phyloP scores from a whole-genome alignment of 2,113 vertebrate species.

The Microcebus jonahi region DNA sequence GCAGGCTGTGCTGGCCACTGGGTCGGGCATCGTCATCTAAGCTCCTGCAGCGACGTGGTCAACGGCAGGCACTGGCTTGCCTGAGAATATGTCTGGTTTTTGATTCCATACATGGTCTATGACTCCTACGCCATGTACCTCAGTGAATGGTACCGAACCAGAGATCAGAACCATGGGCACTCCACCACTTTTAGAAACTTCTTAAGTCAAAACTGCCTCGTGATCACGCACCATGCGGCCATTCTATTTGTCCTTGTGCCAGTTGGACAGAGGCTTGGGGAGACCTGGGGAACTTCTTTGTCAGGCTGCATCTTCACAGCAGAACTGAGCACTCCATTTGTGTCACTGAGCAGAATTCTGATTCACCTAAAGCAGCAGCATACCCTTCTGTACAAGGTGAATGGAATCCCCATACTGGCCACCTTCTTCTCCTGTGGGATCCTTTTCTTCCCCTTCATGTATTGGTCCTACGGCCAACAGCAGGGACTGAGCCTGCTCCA shows the following conservation, averaged over 20 bases:
- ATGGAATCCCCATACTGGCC: conserved; percentile 92
- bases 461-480: conserved; percentile 91
- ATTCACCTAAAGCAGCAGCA: conserved; percentile 96
- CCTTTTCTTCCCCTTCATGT: conserved; percentile 98
- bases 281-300: conserved; percentile 95
- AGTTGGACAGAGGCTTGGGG: conserved; percentile 93
- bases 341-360: conserved; percentile 96
- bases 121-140: conserved; percentile 97
- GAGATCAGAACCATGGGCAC: conserved; percentile 87
- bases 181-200: conserved; percentile 89
- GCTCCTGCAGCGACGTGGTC: no score
- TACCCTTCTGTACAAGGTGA: conserved; percentile 93
- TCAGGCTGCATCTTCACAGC: conserved; percentile 96
- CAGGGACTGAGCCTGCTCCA: conserved; percentile 88
- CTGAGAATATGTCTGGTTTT: conserved; percentile 92
- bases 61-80: conserved; percentile 93
- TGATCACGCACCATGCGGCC: conserved; percentile 95
- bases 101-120: conserved; percentile 97
- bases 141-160: conserved; percentile 94
- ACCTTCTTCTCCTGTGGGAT: conserved; percentile 97
- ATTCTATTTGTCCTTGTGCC: conserved; percentile 95
- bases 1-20: no score
- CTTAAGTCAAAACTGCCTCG: conserved; percentile 92
- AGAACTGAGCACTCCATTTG: conserved; percentile 98
- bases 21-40: no score